Evolutionary conservation across 2,888 invertebrate genomes (phyloP), one percentile per base, ranked within the genome.

Genomic region (Caenorhabditis afra): DNA sequence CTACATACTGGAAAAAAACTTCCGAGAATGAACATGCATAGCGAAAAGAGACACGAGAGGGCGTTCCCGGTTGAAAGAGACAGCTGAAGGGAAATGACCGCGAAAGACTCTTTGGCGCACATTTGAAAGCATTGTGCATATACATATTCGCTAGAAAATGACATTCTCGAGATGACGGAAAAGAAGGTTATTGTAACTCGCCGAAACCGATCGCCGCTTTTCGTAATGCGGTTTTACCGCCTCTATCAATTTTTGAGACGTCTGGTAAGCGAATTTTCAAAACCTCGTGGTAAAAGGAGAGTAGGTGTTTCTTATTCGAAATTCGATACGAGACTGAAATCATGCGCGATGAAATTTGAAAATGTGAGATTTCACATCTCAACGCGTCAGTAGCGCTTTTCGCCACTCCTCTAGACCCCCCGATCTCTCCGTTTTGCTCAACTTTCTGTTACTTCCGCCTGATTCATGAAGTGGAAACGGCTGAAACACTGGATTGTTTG

Each of bases 271-370:
- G 35, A 16, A 14, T 20, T 44, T 50, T 70, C 22, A 29, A n/a
- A 29, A 5, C 35, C n/a, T 18, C 12, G 18, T 37, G 45, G 18
- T 44, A 57, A 67, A 49, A 50, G 22, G 44, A 29, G 16, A 62
- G 16, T 29, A 23, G 64, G 53, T 53, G 52, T 65, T 44, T 50
- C 18, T 52, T 23, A 20, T 47, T 62, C 18, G 73, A 57, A 73
- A 73, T 58, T 73, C 58, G 64, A 73, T 73, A 57, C 64, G 35
- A 49, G 50, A 52, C 49, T 57, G 57, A 73, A 73, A 73, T 73
- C 73, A 73, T 73, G 73, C 73, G 64, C 57, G 53, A 64, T 50
- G 58, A 73, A 73, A 73, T 64, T 35, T 65, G n/a, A 57, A 73
- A 73, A 73, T 23, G 73, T 58, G 35, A 73, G 64, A 73, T 64